Base-by-base conservation (phyloP, 2,113 vertebrate species). In the Chionodraco myersi region DNA sequence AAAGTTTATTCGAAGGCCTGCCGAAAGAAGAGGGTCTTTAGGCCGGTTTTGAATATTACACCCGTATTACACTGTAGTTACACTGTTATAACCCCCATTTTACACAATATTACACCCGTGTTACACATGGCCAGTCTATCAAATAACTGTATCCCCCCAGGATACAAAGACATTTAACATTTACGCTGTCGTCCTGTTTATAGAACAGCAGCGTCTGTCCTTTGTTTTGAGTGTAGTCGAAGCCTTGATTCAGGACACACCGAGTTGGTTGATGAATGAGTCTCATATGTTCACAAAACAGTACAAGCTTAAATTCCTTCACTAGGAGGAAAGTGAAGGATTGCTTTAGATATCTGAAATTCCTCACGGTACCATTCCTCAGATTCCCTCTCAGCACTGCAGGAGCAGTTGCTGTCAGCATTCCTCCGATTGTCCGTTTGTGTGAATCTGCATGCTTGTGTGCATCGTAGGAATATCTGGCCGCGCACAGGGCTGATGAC, bases 281-380 rank as follows among this genome's bases (percentile, higher is more conserved):
- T 79, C 85, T 92, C 89, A 90, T 79, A 92, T 92, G 91, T 83
- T 59, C 61, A 60, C 72, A 26, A 83, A 90, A 84, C 60, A 58
- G 81, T 63, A 63, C 76, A 80, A 73, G 72, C 80, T 78, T 3
- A 74, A 84, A 92, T 87, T 91, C 88, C 84, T 89, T n/a, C 61
- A 16, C 82, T 18, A 86, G 85, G 85, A 91, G 89, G 86, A 91
- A 91, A 92, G 89, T 89, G 88, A 91, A 89, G 79, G 70, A 94
- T 92, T 70, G 88, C 84, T 82, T 60, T 54, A 84, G 86, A 91
- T 87, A 87, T 86, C 80, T 91, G 72, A 82, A 89, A 92, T 92
- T 92, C 89, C 85, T 83, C 26, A 21, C 16, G 23, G 64, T 72
- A 49, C 86, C 90, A 91, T 92, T 90, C 71, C 49, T 77, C 34